Base-by-base conservation (phyloP, 2,888 invertebrate genomes). In the Branchellion lobata region DNA sequence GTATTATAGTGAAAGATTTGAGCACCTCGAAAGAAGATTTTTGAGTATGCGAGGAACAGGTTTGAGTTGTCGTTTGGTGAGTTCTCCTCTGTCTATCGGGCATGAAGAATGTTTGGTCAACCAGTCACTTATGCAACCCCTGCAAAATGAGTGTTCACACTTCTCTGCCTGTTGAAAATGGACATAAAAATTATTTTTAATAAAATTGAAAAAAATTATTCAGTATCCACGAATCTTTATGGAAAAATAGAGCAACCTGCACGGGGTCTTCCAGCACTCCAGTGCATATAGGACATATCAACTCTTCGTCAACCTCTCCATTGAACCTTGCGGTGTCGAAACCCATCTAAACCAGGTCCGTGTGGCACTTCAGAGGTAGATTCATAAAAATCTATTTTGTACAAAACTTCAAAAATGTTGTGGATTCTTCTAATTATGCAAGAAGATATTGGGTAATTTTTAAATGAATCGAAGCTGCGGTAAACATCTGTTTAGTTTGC, bases 61-160 rank as follows among this genome's bases (percentile, higher is more conserved):
- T 87, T 95, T 91, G 47, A 97, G 90, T 88, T 95, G 95, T 82
- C 85, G 86, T n/a, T 93, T 91, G 53, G 94, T 94, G 84, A 96
- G 92, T 76, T 93, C 91, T 86, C 94, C 94, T 78, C 96, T 91
- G 89, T 97, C 96, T 71, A 96, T 93, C 1, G 96, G 96, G 86
- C 96, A 97, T 51, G 94, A 95, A 27, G 94, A 94, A 87, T 96
- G 95, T 76, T 94, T 91, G 83, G 93, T 93, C 83, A 96, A 91
- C 96, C 96, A 97, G 89, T 96, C 95, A 82, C 93, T 93, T 85
- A 97, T 97, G 88, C 96, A 97, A 75, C 91, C 91, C 84, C 85
- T 91, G 88, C 96, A 97, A 89, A 96, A 97, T 80, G 96, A 95
- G 89, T 97, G 96, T 87, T 97, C 96, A 88, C 96, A 97, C 84